A percentile compares a stretch with the other conserved stretches of the same genome.
Evolutionary conservation across 2,113 vertebrate genomes (phyloP).

Genomic region (Smithornis capensis): DNA sequence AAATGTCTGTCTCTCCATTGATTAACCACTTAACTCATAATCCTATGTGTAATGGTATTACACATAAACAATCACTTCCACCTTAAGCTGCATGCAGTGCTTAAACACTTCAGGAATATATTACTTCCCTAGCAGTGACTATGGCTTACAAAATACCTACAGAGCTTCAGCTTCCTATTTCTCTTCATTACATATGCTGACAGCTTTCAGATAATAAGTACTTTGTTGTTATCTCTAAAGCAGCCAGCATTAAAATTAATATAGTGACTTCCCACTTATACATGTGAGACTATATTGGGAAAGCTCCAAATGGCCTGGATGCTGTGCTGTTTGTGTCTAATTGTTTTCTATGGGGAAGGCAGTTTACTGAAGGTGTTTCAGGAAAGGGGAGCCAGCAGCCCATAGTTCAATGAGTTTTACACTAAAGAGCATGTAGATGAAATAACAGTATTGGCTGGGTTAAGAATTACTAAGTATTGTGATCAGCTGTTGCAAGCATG

Average conservation of each 20-base stretch:
- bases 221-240: neutral
- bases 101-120: constrained; percentile 1
- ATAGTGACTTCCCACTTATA: neutral
- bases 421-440: neutral
- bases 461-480: neutral
- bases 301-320: neutral
- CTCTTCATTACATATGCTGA: neutral
- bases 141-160: neutral
- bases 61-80: neutral
- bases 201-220: neutral
- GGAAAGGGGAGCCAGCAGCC: neutral
- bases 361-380: neutral
- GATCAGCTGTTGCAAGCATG: neutral
- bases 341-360: neutral
- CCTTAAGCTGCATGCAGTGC: neutral
- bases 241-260: neutral
- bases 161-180: neutral
- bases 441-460: neutral
- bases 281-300: neutral
- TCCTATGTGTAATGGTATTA: constrained; percentile 28
- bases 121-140: neutral
- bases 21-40: constrained; percentile 15
- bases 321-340: neutral
- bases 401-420: neutral
- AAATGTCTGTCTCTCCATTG: constrained; percentile 19